Conservation (phyloP, 2,113 vertebrate genomes). For the Campylomormyrus numenius region DNA sequence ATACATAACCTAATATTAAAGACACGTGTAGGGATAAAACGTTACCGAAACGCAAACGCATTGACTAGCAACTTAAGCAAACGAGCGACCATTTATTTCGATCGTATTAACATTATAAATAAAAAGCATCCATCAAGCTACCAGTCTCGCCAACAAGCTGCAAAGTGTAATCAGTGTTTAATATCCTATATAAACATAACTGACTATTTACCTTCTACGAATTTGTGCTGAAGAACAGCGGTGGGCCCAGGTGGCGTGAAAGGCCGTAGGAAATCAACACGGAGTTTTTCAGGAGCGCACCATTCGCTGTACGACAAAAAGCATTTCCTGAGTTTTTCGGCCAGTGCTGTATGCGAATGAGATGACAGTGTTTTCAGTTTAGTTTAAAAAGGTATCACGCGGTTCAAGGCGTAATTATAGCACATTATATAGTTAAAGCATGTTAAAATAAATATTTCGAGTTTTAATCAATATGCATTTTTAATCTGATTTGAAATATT, state of each 20-base stretch:
- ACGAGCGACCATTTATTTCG: not conserved
- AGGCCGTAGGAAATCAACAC: not conserved
- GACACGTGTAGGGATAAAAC: not conserved
- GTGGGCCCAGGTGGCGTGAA: not conserved
- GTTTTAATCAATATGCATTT: not conserved
- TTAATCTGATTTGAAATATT: not conserved
- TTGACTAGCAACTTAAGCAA: not conserved
- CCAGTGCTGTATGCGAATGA: not conserved
- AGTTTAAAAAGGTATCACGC: not conserved
- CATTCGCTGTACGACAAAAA: conserved; percentile 9
- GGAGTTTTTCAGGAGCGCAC: not conserved
- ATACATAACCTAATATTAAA: not conserved
- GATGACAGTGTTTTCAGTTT: not conserved
- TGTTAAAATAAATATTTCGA: not conserved
- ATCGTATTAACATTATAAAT: not conserved
- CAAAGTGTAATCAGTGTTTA: not conserved
- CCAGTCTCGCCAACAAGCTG: not conserved
- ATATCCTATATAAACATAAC: not conserved
- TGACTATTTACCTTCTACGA: not conserved
- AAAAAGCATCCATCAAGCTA: not conserved
- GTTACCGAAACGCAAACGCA: not conserved
- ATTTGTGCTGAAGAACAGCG: not conserved
- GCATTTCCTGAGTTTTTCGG: conserved; percentile 5
- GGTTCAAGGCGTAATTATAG: not conserved
- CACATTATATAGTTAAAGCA: not conserved